Percentiles rank a stretch among this genome's conserved stretches.
These are phyloP conservation scores for Smittia aterrima DNA, from an alignment of 2,888 invertebrate genomes.

Conservation along the genomic window DNA sequence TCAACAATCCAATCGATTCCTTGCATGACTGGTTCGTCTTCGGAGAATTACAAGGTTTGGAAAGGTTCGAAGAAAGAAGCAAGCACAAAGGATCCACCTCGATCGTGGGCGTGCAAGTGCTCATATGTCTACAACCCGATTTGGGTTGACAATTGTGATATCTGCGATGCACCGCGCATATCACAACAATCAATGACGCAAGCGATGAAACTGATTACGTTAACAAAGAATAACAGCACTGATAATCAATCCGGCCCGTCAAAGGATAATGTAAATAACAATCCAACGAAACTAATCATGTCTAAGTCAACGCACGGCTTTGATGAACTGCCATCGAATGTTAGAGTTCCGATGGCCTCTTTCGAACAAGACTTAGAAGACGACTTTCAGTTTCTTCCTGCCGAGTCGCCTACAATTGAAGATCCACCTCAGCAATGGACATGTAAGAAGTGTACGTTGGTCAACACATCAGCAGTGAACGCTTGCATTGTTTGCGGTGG, in stretches of 20 bases:
- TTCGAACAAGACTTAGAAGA: constrained; percentile 70
- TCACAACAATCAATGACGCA: constrained; percentile 63
- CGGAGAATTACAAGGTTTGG: constrained; percentile 48
- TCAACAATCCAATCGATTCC: constrained; percentile 39
- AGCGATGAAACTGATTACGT: constrained; percentile 65
- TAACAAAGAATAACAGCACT: constrained; percentile 56
- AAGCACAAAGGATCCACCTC: constrained; percentile 48
- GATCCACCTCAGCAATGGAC: constrained; percentile 64
- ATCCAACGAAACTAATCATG: constrained; percentile 20
- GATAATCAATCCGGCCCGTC: constrained; percentile 46
- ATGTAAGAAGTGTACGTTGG: constrained; percentile 82
- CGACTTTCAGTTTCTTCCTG: constrained; percentile 62
- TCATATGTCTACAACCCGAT: constrained; percentile 84
- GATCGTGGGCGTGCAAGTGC: constrained; percentile 90
- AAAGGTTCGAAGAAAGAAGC: constrained; percentile 54
- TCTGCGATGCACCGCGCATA: constrained; percentile 66
- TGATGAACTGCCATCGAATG: constrained; percentile 50
- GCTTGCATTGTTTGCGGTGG: constrained; percentile 86
- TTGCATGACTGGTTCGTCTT: constrained; percentile 28
- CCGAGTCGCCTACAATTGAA: constrained; percentile 45
- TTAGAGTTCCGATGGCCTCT: constrained; percentile 63
- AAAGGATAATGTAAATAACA: constrained; percentile 36
- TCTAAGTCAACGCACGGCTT: constrained; percentile 43
- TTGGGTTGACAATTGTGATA: constrained; percentile 77
- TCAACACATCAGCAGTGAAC: constrained; percentile 68